Evolutionary conservation across 2,113 vertebrate genomes (phyloP).

Genomic region (Nansenia antarctica): DNA sequence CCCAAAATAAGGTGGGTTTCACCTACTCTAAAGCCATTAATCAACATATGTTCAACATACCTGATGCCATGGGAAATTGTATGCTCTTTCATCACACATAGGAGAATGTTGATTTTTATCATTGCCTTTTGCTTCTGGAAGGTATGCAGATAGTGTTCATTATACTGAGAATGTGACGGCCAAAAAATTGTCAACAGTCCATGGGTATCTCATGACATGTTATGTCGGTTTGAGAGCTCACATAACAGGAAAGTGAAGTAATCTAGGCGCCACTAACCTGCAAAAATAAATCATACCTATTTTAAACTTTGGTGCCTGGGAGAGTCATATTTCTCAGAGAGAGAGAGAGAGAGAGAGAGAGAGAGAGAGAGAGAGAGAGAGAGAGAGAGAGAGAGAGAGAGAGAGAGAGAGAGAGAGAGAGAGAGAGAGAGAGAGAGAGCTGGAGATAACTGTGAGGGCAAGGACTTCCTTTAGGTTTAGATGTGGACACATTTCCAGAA

Average conservation of each 20-base stretch:
- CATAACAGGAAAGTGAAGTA: slow-evolving; percentile 74
- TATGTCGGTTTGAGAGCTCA: slow-evolving; percentile 53
- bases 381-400: no score
- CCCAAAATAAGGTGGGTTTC: slow-evolving; percentile 46
- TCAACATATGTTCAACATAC: neutral
- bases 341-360: slow-evolving; percentile 30
- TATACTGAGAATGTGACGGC: slow-evolving; percentile 18
- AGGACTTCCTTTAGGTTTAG: neutral
- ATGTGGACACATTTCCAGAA: neutral
- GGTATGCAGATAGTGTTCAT: neutral
- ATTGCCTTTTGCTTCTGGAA: neutral
- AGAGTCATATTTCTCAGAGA: slow-evolving; percentile 57
- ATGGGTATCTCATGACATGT: slow-evolving; percentile 53
- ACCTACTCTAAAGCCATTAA: slow-evolving; percentile 18
- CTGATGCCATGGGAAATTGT: neutral
- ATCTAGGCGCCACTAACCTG: slow-evolving; percentile 64
- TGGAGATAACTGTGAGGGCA: neutral
- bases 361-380: no score
- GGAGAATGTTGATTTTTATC: neutral
- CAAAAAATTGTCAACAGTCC: slow-evolving; percentile 52
- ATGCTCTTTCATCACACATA: neutral
- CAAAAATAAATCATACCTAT: slow-evolving; percentile 73
- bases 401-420: no score
- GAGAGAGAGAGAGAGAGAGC: no score
- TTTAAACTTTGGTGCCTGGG: slow-evolving; percentile 64